phyloP scores from a whole-genome alignment of 2,888 invertebrate species.

The Zeuzera pyrina region DNA sequence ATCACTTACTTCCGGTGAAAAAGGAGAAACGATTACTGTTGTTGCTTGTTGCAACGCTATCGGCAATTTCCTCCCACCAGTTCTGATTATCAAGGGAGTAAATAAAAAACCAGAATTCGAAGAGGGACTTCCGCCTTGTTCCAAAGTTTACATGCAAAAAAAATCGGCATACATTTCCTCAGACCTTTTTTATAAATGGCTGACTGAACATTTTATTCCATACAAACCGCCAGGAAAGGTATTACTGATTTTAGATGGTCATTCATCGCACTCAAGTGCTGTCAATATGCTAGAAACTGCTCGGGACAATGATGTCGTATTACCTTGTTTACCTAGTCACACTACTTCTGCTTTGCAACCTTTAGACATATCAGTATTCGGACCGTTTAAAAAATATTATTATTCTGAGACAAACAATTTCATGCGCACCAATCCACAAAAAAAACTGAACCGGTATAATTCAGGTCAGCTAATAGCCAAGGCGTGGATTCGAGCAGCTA shows the following conservation, averaged over 20 bases:
- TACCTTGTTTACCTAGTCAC: constrained; percentile 20
- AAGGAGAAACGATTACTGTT: constrained; percentile 22
- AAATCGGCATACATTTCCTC: constrained; percentile 20
- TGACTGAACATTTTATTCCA: constrained; percentile 19
- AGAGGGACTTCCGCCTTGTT: constrained; percentile 16
- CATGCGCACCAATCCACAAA: constrained; percentile 6
- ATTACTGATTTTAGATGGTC: constrained; percentile 24
- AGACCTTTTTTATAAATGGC: constrained; percentile 19
- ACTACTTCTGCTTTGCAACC: constrained; percentile 19
- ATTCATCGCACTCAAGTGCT: constrained; percentile 21
- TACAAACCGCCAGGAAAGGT: constrained; percentile 19
- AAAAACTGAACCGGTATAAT: constrained; percentile 8
- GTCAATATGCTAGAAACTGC: no score
- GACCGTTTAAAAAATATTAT: constrained; percentile 1
- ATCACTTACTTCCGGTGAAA: constrained; percentile 26
- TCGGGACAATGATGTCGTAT: constrained; percentile 19
- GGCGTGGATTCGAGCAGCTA: constrained; percentile 4
- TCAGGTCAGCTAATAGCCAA: constrained; percentile 7
- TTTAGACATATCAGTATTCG: constrained; percentile 13
- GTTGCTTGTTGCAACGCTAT: constrained; percentile 25
- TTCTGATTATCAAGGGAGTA: constrained; percentile 19
- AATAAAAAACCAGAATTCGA: constrained; percentile 20
- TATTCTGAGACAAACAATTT: constrained; percentile 3
- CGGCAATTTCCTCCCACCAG: constrained; percentile 22
- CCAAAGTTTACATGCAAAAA: constrained; percentile 18